Evolutionary conservation across 1,140 invertebrate species (phyloP).

Genomic region (Mactra quadrangularis): DNA sequence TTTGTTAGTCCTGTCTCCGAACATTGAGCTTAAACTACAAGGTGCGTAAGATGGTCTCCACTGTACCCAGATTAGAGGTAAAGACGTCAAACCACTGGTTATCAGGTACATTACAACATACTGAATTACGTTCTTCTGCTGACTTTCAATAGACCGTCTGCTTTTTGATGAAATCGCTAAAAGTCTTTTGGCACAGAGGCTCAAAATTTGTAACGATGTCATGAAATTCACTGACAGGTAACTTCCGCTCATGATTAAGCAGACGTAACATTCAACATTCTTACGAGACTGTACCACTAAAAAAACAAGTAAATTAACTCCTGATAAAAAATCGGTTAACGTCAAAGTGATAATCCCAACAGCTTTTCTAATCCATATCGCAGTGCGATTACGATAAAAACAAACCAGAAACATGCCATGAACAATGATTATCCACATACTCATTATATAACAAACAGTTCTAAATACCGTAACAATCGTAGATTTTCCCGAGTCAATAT

Average conservation of each 20-base stretch:
- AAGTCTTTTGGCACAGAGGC: background rate
- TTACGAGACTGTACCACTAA: background rate
- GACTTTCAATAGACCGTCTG: background rate
- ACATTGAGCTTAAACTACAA: background rate
- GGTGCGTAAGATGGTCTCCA: background rate
- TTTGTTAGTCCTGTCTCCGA: background rate
- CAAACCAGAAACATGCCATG: conserved; percentile 4
- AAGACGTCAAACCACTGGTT: background rate
- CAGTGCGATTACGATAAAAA: background rate
- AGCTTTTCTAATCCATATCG: background rate
- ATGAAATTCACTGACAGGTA: background rate
- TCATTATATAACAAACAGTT: conserved; percentile 2
- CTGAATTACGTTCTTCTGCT: background rate
- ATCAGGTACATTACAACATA: background rate
- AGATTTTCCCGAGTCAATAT: too few species aligned
- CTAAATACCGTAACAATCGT: background rate
- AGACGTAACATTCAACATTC: background rate
- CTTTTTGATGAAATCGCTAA: background rate
- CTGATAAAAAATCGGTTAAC: conserved; percentile 9
- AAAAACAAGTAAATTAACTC: background rate
- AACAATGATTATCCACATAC: background rate
- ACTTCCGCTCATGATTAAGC: background rate
- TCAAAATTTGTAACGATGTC: conserved; percentile 1
- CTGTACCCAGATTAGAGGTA: background rate
- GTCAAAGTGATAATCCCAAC: background rate